Evolutionary conservation across 2,797 vertebrate genomes (phyloP).

Genomic region (Anguilla pacifica): DNA sequence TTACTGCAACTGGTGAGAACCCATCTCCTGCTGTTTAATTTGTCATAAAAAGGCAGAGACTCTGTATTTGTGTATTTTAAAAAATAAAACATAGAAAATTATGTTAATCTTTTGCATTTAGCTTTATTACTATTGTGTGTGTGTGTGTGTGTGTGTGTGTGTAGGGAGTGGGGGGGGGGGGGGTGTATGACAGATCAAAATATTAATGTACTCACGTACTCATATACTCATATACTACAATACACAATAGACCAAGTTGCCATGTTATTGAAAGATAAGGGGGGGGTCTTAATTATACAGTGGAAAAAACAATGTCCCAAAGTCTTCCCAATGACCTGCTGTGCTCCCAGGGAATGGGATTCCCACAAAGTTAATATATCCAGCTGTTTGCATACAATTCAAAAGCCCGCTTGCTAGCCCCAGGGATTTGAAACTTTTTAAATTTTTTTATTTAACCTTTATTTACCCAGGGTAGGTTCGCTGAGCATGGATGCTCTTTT

Average conservation of each 20-base stretch:
- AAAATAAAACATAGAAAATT: constrained; percentile 23
- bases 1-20: constrained; percentile 42
- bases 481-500: too few species aligned
- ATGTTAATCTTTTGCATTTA: constrained; percentile 33
- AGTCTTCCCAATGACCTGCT: neutral
- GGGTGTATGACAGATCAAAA: neutral
- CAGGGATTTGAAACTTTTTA: constrained; percentile 22
- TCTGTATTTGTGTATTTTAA: constrained; percentile 22
- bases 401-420: constrained; percentile 48
- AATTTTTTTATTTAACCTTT: too few species aligned
- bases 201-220: neutral
- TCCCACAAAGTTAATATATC: neutral
- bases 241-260: neutral
- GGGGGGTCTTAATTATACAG: constrained; percentile 20
- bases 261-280: neutral
- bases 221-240: too few species aligned
- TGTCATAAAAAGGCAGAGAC: constrained; percentile 44
- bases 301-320: neutral
- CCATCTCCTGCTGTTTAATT: constrained; percentile 50
- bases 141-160: neutral
- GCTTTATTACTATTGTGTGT: neutral
- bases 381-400: neutral
- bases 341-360: neutral
- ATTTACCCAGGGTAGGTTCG: too few species aligned
- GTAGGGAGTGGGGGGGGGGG: neutral